phyloP scores from a whole-genome alignment of 2,113 vertebrate species.

The Dasyurus viverrinus region DNA sequence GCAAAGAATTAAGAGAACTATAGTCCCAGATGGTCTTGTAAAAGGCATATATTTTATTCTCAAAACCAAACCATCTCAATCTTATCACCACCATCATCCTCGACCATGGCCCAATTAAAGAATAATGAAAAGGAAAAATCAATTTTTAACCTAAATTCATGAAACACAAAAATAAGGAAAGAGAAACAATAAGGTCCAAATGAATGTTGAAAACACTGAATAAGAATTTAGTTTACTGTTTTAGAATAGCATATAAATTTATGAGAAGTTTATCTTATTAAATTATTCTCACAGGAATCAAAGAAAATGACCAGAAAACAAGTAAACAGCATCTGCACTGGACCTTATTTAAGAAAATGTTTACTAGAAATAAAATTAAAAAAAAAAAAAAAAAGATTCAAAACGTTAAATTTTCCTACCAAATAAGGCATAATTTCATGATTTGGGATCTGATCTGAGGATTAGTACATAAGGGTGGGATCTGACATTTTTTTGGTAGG shows the following conservation, averaged over 20 bases:
- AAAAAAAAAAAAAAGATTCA: not conserved
- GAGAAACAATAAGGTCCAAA: not conserved
- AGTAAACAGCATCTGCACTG: not conserved
- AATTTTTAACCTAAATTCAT: not conserved
- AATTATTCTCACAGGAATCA: not conserved
- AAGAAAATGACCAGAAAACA: not conserved
- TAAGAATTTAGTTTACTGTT: not conserved
- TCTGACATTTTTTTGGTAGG: not conserved
- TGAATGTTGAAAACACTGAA: not conserved
- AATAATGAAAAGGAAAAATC: not conserved
- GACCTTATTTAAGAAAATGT: not conserved
- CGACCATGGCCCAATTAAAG: not conserved
- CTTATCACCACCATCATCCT: not conserved
- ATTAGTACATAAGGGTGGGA: not conserved
- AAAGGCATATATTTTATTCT: not conserved
- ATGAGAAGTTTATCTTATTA: not conserved
- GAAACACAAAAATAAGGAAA: slow-evolving; percentile 18
- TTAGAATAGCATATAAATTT: not conserved
- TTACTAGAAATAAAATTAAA: not conserved
- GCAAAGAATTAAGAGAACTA: not conserved
- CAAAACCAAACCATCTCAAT: not conserved
- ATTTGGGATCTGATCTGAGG: not conserved
- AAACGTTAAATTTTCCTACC: not conserved
- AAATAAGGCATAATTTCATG: not conserved
- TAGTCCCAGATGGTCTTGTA: not conserved